Conservation (phyloP, 2,797 vertebrate genomes). For the Megaceryle alcyon region DNA sequence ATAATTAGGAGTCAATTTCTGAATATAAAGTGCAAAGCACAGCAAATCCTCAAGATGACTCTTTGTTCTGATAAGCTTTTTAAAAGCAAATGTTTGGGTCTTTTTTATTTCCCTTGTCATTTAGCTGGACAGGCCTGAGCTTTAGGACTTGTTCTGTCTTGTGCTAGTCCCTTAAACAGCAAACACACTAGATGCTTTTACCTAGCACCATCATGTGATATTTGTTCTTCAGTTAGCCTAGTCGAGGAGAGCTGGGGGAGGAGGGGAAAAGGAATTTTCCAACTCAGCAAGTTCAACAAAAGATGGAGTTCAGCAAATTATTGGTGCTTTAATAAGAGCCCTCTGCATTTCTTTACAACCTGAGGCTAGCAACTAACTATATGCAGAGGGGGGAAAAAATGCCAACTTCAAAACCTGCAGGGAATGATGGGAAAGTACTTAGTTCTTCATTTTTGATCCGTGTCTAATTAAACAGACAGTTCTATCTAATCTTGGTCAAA, state of each 20-base stretch:
- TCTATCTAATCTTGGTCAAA: not conserved
- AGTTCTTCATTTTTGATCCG: not conserved
- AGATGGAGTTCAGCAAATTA: slow-evolving; percentile 52
- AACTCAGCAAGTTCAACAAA: slow-evolving; percentile 47
- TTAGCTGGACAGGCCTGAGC: not conserved
- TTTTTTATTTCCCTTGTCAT: not conserved
- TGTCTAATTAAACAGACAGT: slow-evolving; percentile 43
- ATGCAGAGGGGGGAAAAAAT: not conserved
- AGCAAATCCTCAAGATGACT: not conserved
- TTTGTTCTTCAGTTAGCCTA: slow-evolving; percentile 26
- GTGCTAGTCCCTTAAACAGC: not conserved
- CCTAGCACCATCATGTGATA: not conserved
- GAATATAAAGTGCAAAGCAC: not conserved
- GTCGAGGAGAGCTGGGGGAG: slow-evolving; percentile 2
- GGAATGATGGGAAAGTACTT: slow-evolving; percentile 19
- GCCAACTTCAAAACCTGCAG: slow-evolving; percentile 39
- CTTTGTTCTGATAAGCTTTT: not conserved
- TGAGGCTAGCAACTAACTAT: not conserved
- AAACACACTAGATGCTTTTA: not conserved
- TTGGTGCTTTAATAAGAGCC: slow-evolving; percentile 33
- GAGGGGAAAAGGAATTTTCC: slow-evolving; percentile 32
- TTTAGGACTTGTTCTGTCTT: slow-evolving; percentile 36
- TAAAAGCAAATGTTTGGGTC: not conserved
- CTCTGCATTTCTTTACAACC: slow-evolving; percentile 23
- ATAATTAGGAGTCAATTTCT: not conserved